phyloP scores from a whole-genome alignment of 1,140 invertebrate genomes.

The Stratiolaelaps scimitus region DNA sequence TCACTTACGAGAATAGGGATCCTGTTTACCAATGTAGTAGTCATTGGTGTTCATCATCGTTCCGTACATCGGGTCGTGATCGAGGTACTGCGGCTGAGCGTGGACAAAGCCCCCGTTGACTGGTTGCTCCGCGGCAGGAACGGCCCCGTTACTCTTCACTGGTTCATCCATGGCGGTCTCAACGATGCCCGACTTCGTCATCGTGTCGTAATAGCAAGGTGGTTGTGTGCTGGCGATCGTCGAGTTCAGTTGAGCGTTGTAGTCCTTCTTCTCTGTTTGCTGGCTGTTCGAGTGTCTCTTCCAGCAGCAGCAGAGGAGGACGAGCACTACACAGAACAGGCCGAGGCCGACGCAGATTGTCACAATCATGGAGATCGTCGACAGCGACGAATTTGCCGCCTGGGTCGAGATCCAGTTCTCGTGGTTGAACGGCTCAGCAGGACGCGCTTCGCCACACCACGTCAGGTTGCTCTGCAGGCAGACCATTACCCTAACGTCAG shows the following conservation, averaged over 20 bases:
- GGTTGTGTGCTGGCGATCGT: slow-evolving; percentile 33
- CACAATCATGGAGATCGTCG: slow-evolving; percentile 21
- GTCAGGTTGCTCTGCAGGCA: slow-evolving; percentile 61
- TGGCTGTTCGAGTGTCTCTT: slow-evolving; percentile 26
- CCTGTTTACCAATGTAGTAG: slow-evolving; percentile 27
- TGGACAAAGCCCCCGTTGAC: slow-evolving; percentile 20
- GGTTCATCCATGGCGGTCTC: slow-evolving; percentile 28
- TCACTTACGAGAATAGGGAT: slow-evolving; percentile 30
- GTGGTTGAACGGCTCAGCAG: slow-evolving; percentile 34
- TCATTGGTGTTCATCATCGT: slow-evolving; percentile 29
- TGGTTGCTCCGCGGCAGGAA: slow-evolving; percentile 13
- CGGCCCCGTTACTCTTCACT: slow-evolving; percentile 22
- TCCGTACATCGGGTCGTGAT: slow-evolving; percentile 26
- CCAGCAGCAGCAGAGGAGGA: slow-evolving; percentile 9
- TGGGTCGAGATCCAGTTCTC: slow-evolving; percentile 25
- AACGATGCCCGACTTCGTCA: slow-evolving; percentile 25
- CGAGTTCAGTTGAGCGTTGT: slow-evolving; percentile 56
- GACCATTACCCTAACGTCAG: slow-evolving; percentile 56
- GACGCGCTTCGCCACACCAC: slow-evolving; percentile 55
- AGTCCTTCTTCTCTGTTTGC: slow-evolving; percentile 18
- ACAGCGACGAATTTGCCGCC: slow-evolving; percentile 13
- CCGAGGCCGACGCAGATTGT: slow-evolving; percentile 11
- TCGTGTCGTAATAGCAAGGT: slow-evolving; percentile 28
- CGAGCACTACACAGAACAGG: slow-evolving; percentile 10
- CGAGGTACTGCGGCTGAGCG: slow-evolving; percentile 24